These are phyloP conservation scores for Sylvilagus bachmani DNA, from an alignment of 2,113 vertebrate species.

Conservation along the genomic window DNA sequence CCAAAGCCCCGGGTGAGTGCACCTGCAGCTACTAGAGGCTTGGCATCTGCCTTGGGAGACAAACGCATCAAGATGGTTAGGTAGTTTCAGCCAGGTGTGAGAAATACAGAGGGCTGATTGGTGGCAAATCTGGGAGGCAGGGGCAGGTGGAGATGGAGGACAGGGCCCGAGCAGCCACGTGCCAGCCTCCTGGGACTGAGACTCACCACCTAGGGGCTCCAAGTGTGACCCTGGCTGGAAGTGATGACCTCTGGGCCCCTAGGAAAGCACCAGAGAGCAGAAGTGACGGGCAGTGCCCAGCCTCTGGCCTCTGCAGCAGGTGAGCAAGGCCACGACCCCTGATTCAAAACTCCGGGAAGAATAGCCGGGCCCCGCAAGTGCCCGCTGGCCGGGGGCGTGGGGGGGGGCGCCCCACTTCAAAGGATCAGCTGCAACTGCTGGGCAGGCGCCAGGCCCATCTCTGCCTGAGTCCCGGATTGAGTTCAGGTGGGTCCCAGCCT, in stretches of 20 bases:
- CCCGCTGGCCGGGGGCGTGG: too few relatives aligned
- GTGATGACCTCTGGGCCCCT: not conserved
- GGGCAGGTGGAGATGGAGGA: not conserved
- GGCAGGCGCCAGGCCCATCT: not conserved
- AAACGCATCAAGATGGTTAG: slow-evolving; percentile 1
- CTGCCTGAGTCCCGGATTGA: not conserved
- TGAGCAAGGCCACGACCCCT: not conserved
- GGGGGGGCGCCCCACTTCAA: too few relatives aligned
- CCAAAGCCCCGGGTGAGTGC: not conserved
- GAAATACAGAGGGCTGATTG: not conserved
- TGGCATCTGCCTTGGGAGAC: not conserved
- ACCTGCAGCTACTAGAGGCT: not conserved
- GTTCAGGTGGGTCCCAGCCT: not conserved
- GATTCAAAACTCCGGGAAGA: too few relatives aligned
- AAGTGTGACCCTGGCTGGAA: not conserved
- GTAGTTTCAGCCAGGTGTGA: not conserved
- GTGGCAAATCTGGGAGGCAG: not conserved
- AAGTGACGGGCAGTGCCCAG: not conserved
- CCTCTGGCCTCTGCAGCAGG: not conserved
- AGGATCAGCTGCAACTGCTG: not conserved
- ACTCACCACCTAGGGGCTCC: not conserved
- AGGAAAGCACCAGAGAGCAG: not conserved
- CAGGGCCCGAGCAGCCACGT: not conserved
- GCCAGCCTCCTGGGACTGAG: not conserved
- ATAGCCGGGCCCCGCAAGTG: too few relatives aligned